These are phyloP conservation scores for Sparus aurata DNA, from an alignment of 2,797 vertebrate species.

Conservation along the genomic window DNA sequence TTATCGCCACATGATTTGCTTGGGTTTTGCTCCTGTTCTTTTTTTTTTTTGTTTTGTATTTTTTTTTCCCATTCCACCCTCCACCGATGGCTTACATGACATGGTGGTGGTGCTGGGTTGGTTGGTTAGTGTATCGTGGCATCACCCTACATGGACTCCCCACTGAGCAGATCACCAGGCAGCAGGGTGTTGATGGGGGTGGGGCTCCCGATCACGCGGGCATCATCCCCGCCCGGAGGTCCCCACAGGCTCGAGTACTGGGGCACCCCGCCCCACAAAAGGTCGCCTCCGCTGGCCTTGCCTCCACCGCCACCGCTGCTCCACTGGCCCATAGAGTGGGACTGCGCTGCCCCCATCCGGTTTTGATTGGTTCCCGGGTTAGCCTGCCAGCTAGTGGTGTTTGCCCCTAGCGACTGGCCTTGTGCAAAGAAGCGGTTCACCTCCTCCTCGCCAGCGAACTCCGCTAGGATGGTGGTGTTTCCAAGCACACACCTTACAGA, in stretches of 20 bases:
- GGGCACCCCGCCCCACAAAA: constrained; percentile 94
- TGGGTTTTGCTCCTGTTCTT: constrained; percentile 78
- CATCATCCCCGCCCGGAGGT: constrained; percentile 91
- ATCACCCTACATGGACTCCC: constrained; percentile 93
- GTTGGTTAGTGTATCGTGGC: constrained; percentile 60
- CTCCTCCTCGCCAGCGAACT: constrained; percentile 97
- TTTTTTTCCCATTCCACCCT: constrained; percentile 18
- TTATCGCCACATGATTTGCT: constrained; percentile 89
- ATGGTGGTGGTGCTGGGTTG: constrained; percentile 38
- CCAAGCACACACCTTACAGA: constrained; percentile 93
- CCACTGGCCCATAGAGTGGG: constrained; percentile 93
- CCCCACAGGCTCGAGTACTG: constrained; percentile 98
- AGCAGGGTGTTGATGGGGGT: constrained; percentile 95
- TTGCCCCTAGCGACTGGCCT: constrained; percentile 92
- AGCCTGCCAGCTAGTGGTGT: constrained; percentile 96
- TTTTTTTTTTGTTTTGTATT: constrained; percentile 31
- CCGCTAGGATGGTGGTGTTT: constrained; percentile 98
- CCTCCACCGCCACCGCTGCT: constrained; percentile 84
- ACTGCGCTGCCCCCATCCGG: constrained; percentile 88
- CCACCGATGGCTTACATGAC: constrained; percentile 59
- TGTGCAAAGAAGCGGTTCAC: constrained; percentile 98
- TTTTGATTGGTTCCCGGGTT: constrained; percentile 90
- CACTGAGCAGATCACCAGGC: constrained; percentile 95
- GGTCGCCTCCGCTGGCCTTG: constrained; percentile 91
- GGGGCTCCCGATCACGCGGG: constrained; percentile 93